Conservation (phyloP, 2,888 invertebrate species). For the Brachylomia viminalis region DNA sequence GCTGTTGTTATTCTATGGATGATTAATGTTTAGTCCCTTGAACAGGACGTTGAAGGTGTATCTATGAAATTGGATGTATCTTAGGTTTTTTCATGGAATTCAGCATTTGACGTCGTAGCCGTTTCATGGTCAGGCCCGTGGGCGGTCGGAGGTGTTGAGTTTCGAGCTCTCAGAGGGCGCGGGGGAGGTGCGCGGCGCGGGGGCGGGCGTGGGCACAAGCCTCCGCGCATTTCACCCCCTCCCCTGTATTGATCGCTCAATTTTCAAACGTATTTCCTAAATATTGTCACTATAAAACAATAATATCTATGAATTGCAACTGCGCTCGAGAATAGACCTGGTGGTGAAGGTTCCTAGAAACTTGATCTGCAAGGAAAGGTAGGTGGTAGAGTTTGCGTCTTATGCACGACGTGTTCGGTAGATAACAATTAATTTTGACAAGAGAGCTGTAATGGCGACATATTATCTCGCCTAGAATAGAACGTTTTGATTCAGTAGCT, state of each 20-base stretch:
- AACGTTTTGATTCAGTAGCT: neutral
- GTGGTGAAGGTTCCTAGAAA: conserved; percentile 5
- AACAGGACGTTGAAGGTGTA: neutral
- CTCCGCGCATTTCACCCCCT: conserved; percentile 81
- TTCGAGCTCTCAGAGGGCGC: conserved; percentile 74
- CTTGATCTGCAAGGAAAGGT: conserved; percentile 31
- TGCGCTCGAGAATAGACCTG: conserved; percentile 22
- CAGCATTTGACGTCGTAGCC: conserved; percentile 64
- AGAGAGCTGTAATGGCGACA: conserved; percentile 16
- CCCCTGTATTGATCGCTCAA: conserved; percentile 86
- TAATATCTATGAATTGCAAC: conserved; percentile 46
- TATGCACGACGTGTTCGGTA: neutral
- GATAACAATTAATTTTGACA: conserved; percentile 12
- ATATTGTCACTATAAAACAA: conserved; percentile 79
- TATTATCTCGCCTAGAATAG: conserved; percentile 1
- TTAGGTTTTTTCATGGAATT: conserved; percentile 30
- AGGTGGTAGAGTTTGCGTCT: conserved; percentile 21
- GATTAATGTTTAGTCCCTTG: neutral
- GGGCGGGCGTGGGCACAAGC: conserved; percentile 80
- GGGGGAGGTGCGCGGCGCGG: conserved; percentile 67
- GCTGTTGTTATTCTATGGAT: conserved; percentile 1
- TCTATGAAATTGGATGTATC: neutral
- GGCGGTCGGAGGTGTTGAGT: conserved; percentile 81
- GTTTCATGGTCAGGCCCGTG: conserved; percentile 79
- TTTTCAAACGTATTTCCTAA: conserved; percentile 84